Percentiles rank a stretch among this genome's conserved stretches.
phyloP scores from a whole-genome alignment of 1,140 invertebrate species.

The Lasioglossum baleicum region DNA sequence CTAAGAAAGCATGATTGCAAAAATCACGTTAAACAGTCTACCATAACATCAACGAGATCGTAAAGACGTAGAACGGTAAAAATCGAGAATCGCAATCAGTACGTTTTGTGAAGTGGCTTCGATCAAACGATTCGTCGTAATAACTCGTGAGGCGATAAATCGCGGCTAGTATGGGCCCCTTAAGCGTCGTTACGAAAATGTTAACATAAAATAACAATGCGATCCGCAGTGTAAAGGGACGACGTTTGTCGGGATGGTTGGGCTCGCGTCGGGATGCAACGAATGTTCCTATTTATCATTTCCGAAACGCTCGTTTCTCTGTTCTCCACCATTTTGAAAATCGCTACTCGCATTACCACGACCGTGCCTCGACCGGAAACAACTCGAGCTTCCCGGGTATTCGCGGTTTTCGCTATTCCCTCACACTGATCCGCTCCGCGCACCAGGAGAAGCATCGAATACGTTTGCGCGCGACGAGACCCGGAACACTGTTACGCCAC shows the following conservation, averaged over 20 bases:
- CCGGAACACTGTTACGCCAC: constrained; percentile 23
- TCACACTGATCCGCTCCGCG: constrained; percentile 31
- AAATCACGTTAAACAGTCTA: no score
- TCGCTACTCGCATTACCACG: constrained; percentile 50
- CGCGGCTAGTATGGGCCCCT: not conserved
- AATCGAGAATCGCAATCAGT: no score
- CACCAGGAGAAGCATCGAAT: constrained; percentile 14
- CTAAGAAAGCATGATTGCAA: no score
- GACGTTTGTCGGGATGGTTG: constrained; percentile 7
- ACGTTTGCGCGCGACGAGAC: constrained; percentile 29
- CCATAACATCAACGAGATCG: no score
- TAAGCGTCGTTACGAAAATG: not conserved
- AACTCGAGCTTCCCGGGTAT: constrained; percentile 54
- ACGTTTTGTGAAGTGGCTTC: no score
- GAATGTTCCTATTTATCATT: constrained; percentile 42
- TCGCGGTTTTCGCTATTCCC: constrained; percentile 45
- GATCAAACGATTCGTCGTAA: no score
- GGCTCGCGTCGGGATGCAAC: constrained; percentile 22
- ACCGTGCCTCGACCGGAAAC: constrained; percentile 49
- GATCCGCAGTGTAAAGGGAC: constrained; percentile 16
- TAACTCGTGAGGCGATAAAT: not conserved
- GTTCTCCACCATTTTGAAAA: constrained; percentile 59
- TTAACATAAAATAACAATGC: constrained; percentile 12
- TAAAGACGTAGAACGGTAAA: no score
- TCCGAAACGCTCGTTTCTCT: constrained; percentile 41